phyloP scores from a whole-genome alignment of 2,797 vertebrate species.

The Lagorchestes hirsutus region DNA sequence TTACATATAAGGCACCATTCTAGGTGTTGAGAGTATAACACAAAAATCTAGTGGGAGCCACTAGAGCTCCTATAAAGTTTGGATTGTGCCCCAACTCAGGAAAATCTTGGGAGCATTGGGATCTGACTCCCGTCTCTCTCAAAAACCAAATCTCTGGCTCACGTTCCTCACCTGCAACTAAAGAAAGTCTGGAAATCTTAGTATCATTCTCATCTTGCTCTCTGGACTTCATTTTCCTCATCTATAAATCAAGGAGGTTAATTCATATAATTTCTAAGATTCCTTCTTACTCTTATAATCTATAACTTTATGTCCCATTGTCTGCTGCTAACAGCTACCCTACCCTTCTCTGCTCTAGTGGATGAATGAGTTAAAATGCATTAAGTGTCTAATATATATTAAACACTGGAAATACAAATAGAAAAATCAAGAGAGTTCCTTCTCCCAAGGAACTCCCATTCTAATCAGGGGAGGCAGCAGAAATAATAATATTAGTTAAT shows the following conservation, averaged over 20 bases:
- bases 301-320: background rate
- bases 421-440: background rate
- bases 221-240: background rate
- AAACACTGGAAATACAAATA: background rate
- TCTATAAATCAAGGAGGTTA: background rate
- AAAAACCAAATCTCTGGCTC: background rate
- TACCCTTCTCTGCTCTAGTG: background rate
- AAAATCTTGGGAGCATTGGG: background rate
- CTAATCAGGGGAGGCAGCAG: background rate
- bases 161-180: background rate
- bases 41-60: background rate
- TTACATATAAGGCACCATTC: background rate
- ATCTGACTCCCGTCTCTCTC: background rate
- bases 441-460: background rate
- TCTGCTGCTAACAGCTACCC: background rate
- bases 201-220: background rate
- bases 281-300: background rate
- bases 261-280: background rate
- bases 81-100: background rate
- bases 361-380: background rate
- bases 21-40: background rate
- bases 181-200: background rate
- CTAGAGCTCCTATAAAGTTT: background rate
- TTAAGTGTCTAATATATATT: background rate
- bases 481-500: background rate